Base-by-base conservation (phyloP, 1,140 invertebrate genomes). In the Caerostris extrusa region DNA sequence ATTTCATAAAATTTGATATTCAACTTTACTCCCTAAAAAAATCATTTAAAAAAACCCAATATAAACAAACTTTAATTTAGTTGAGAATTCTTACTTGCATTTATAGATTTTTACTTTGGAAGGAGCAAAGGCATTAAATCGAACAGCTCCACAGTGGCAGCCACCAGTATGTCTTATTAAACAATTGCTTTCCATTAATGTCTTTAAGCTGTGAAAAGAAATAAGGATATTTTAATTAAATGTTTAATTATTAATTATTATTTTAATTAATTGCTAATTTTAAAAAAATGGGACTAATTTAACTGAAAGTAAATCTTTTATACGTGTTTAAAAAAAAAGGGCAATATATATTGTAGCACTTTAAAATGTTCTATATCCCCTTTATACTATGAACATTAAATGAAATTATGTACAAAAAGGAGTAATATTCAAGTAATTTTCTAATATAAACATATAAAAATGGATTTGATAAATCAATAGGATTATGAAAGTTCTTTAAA, bases 61-160 rank as follows among this genome's bases (percentile, higher is more conserved):
- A 77, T n/a, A 77, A 53, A 50, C 14, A 83, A 83, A 83, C 50
- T 10, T 17, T 17, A 58, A 5, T 67, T 4, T 7, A 61, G 61
- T 12, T 61, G 8, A 10, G 58, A 53, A 19, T 89, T n/a, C 69
- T 89, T 95, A 96, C 96, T 96, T 97, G 96, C 97, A 97, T 34
- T 96, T 95, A 67, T 96, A 95, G 7, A 96, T 96, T 93, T 95
- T 95, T 5, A 97, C 86, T 64, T 95, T 90, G 17, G 95, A 91
- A 5, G 96, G 95, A 7, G 96, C 96, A 58, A 93, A 90, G 6
- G 96, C 96, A 95, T 96, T 95, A 95, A 96, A 97, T 94, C 96
- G 95, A 0, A 97, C 95, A 19, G 95, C 95, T 6, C 96, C 96
- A 95, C 97, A 97, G 95, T 97, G 97, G 95, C 97, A 97, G 3